phyloP scores from a whole-genome alignment of 2,113 vertebrate genomes.

The Melanerpes formicivorus region DNA sequence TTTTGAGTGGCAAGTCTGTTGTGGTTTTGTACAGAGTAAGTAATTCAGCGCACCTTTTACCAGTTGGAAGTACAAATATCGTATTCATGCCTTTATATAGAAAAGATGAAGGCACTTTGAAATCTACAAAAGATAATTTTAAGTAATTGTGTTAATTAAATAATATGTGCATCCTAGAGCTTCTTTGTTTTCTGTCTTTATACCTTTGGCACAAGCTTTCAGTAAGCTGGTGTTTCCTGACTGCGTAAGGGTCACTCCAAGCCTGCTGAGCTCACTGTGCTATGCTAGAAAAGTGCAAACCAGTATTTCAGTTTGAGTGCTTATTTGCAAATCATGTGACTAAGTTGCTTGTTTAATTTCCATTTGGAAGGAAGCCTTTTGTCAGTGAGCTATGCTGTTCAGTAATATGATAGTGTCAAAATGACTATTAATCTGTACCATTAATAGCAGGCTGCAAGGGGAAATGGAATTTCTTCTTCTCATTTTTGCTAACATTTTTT shows the following conservation, averaged over 20 bases:
- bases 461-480: neutral
- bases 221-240: neutral
- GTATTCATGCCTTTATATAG: neutral
- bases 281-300: neutral
- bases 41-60: neutral
- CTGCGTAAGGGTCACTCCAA: neutral
- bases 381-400: neutral
- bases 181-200: neutral
- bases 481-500: neutral
- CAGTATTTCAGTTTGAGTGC: neutral
- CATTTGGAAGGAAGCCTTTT: neutral
- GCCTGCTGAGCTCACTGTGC: neutral
- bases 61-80: neutral
- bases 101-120: neutral
- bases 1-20: neutral
- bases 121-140: neutral
- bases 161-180: neutral
- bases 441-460: neutral
- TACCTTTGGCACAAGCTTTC: neutral
- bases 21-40: neutral
- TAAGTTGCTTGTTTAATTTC: neutral
- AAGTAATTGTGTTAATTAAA: constrained; percentile 1
- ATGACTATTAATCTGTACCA: neutral
- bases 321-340: neutral
- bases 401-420: neutral